These are phyloP conservation scores for Saxicola maurus DNA, from an alignment of 2,797 vertebrate genomes.

Conservation along the genomic window DNA sequence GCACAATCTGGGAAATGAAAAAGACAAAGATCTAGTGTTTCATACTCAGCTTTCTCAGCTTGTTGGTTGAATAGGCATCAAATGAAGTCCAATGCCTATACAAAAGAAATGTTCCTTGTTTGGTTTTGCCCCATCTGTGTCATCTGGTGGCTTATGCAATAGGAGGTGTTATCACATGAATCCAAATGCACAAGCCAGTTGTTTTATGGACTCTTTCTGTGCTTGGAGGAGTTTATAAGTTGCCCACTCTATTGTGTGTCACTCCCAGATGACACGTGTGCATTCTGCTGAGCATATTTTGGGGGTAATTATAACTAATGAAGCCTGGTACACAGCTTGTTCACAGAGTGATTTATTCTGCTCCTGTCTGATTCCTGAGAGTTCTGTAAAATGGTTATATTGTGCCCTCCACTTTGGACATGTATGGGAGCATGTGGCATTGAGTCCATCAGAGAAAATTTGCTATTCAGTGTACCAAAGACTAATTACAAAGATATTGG, in stretches of 20 bases:
- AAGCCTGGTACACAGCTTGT: constrained; percentile 86
- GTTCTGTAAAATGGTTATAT: constrained; percentile 60
- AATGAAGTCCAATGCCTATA: constrained; percentile 83
- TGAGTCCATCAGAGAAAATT: constrained; percentile 40
- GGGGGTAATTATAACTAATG: constrained; percentile 97
- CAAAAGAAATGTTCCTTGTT: constrained; percentile 88
- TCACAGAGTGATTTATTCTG: constrained; percentile 83
- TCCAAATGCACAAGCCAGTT: constrained; percentile 88
- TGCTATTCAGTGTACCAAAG: constrained; percentile 24
- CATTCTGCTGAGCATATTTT: constrained; percentile 93
- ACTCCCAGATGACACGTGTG: constrained; percentile 91
- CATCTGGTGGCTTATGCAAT: constrained; percentile 92
- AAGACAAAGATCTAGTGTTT: constrained; percentile 78
- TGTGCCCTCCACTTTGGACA: constrained; percentile 44
- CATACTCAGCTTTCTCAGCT: constrained; percentile 84
- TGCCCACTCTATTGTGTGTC: constrained; percentile 85
- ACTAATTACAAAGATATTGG: constrained; percentile 42
- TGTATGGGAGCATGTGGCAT: constrained; percentile 37
- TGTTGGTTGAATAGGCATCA: constrained; percentile 90
- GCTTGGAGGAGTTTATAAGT: constrained; percentile 96
- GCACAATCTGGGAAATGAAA: constrained; percentile 71
- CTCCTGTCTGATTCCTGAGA: constrained; percentile 66
- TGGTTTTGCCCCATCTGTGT: constrained; percentile 95
- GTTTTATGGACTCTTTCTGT: constrained; percentile 95
- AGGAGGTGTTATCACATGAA: constrained; percentile 81